phyloP scores from a whole-genome alignment of 2,888 invertebrate genomes.

The Nematopogon swammerdamellus region DNA sequence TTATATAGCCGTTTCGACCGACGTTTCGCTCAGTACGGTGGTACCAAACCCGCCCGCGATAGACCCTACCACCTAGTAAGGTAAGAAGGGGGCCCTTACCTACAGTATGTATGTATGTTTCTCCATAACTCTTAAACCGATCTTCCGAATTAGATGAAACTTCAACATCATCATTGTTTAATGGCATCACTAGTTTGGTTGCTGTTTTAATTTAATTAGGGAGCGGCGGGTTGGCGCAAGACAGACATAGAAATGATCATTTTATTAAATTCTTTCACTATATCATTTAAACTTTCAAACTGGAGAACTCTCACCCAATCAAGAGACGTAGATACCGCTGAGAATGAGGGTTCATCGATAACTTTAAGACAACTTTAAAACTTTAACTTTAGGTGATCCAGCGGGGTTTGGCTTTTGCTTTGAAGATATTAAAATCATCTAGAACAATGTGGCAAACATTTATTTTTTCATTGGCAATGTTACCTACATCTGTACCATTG shows the following conservation, averaged over 20 bases:
- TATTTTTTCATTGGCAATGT: neutral
- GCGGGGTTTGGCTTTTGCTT: neutral
- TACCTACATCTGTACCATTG: too few species aligned
- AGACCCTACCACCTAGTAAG: too few species aligned
- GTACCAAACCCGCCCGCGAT: too few species aligned
- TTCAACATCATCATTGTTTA: neutral
- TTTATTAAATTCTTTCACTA: neutral
- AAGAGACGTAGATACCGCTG: too few species aligned
- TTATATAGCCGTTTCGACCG: too few species aligned
- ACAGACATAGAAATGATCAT: neutral
- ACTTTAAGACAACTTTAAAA: neutral
- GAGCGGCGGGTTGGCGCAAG: neutral
- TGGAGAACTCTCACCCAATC: neutral
- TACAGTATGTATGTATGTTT: too few species aligned
- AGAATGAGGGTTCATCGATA: neutral
- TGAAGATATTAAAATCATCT: neutral
- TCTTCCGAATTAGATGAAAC: too few species aligned
- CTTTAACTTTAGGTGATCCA: neutral
- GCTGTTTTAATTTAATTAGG: neutral
- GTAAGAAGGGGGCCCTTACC: too few species aligned
- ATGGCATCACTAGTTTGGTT: conserved; percentile 1
- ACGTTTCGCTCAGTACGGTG: too few species aligned
- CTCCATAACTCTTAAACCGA: too few species aligned
- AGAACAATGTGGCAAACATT: neutral
- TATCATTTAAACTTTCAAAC: neutral